These are phyloP conservation scores for Leucozona laternaria DNA, from an alignment of 2,888 invertebrate genomes.

Conservation along the genomic window DNA sequence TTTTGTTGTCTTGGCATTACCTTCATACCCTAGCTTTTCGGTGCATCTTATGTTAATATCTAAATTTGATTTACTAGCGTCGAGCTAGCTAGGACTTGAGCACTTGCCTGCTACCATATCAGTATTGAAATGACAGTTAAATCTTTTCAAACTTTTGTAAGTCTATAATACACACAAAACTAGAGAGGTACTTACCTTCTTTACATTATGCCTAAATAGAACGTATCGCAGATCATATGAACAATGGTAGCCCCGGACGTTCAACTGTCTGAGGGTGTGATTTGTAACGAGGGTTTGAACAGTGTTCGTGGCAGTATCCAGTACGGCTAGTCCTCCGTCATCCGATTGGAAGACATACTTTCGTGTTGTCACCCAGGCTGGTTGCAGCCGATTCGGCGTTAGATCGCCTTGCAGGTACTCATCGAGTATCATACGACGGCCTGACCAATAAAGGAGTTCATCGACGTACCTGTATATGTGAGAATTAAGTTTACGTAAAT, in stretches of 20 bases:
- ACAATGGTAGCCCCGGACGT: conserved; percentile 94
- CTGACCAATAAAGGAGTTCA: conserved; percentile 95
- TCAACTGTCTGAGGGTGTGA: conserved; percentile 93
- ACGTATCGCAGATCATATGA: conserved; percentile 94
- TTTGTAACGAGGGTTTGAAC: conserved; percentile 93
- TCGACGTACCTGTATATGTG: conserved; percentile 89
- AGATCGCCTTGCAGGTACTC: conserved; percentile 92
- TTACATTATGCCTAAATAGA: conserved; percentile 94
- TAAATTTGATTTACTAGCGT: no score
- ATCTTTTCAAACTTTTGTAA: no score
- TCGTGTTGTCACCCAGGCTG: conserved; percentile 92
- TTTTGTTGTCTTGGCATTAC: no score
- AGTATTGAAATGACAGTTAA: no score
- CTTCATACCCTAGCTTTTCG: no score
- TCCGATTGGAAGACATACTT: conserved; percentile 94
- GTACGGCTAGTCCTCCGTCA: conserved; percentile 92
- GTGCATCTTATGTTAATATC: no score
- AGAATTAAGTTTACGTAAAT: not conserved
- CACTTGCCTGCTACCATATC: no score
- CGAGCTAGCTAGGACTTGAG: no score
- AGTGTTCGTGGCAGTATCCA: conserved; percentile 91
- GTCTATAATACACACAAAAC: no score
- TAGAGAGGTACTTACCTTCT: conserved; percentile 92
- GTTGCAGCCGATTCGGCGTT: conserved; percentile 89
- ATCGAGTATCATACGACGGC: conserved; percentile 92